phyloP scores from a whole-genome alignment of 2,797 vertebrate genomes.

The Rhinogobio ventralis region DNA sequence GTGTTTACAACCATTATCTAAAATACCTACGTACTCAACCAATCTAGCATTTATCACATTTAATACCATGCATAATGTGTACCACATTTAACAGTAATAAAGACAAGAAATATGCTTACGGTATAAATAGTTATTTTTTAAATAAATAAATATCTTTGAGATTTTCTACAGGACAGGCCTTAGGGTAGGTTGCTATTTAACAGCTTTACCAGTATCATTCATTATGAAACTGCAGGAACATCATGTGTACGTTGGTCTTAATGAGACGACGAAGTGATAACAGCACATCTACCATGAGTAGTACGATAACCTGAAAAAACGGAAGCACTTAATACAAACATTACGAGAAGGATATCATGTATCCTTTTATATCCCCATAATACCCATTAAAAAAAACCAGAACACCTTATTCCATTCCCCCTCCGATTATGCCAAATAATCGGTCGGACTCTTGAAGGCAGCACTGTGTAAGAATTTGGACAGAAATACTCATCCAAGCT shows the following conservation, averaged over 20 bases:
- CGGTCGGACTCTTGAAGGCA: constrained; percentile 63
- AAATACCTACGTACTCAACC: constrained; percentile 50
- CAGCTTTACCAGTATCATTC: constrained; percentile 56
- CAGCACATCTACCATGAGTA: constrained; percentile 48
- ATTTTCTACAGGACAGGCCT: constrained; percentile 51
- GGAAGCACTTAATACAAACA: constrained; percentile 52
- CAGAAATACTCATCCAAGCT: constrained; percentile 52
- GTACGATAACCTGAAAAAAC: constrained; percentile 49
- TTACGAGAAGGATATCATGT: constrained; percentile 19
- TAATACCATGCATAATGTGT: constrained; percentile 57
- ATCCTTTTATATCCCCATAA: constrained; percentile 28
- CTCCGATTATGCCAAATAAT: constrained; percentile 45
- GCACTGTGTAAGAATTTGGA: constrained; percentile 46
- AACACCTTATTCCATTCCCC: neutral
- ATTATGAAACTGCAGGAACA: constrained; percentile 45
- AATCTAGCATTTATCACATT: constrained; percentile 45
- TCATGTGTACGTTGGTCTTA: constrained; percentile 38
- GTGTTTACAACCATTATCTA: constrained; percentile 45
- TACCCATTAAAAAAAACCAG: neutral
- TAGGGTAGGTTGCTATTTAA: constrained; percentile 54
- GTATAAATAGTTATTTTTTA: constrained; percentile 61
- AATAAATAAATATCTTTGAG: constrained; percentile 65
- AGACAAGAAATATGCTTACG: constrained; percentile 38
- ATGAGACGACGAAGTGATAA: constrained; percentile 36
- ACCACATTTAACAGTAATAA: constrained; percentile 54